A percentile compares a stretch with the other conserved stretches of the same genome.
phyloP scores from a whole-genome alignment of 2,797 vertebrate species.

The Etheostoma perlongum region DNA sequence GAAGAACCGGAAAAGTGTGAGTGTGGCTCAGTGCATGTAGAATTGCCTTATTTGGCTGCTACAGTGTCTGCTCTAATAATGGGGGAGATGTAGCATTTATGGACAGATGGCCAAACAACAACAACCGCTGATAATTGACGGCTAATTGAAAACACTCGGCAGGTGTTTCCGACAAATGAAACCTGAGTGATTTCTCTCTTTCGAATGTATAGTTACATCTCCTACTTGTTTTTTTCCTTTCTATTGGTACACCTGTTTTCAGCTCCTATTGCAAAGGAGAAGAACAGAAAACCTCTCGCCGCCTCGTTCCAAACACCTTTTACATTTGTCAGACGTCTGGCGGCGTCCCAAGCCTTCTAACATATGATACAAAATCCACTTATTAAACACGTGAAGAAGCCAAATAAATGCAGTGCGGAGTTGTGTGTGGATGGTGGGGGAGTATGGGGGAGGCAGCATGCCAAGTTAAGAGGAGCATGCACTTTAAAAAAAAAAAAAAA shows the following conservation, averaged over 20 bases:
- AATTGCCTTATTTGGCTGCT: constrained; percentile 31
- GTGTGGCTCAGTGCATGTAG: constrained; percentile 27
- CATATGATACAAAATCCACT: constrained; percentile 62
- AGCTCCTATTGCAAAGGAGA: constrained; percentile 6
- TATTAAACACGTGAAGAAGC: constrained; percentile 71
- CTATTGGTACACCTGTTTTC: constrained; percentile 14
- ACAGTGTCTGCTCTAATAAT: constrained; percentile 57
- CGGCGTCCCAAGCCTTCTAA: constrained; percentile 50
- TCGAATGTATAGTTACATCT: constrained; percentile 26
- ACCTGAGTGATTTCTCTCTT: constrained; percentile 50
- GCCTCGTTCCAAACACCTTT: constrained; percentile 54
- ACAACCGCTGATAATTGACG: constrained; percentile 63
- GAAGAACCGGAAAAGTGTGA: constrained; percentile 31
- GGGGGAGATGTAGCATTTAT: constrained; percentile 38
- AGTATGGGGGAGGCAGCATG: constrained; percentile 14
- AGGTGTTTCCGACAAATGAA: constrained; percentile 66
- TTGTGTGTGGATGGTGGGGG: constrained; percentile 27
- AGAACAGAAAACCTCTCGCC: constrained; percentile 8
- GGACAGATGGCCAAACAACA: constrained; percentile 76
- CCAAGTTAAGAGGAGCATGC: constrained; percentile 30
- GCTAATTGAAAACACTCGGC: constrained; percentile 69
- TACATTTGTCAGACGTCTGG: constrained; percentile 51
- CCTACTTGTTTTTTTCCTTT: constrained; percentile 17
- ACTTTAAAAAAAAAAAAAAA: constrained; percentile 28
- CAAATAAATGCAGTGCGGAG: constrained; percentile 34